Evolutionary conservation across 2,797 vertebrate genomes (phyloP).

Genomic region (Enteromius radiatus): DNA sequence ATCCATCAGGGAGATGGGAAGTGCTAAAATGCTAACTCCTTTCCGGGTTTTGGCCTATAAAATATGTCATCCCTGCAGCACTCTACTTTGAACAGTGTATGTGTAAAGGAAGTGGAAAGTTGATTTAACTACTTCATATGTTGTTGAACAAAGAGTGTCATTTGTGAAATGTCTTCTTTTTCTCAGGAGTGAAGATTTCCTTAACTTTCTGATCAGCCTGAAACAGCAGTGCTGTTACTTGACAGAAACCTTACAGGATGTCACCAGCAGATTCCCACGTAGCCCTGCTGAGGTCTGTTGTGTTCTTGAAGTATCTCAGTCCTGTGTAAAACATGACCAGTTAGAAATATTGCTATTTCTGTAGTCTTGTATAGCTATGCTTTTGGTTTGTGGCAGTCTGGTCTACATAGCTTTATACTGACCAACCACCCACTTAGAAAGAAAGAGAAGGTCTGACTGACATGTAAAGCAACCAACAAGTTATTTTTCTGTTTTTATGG

Average conservation of each 20-base stretch:
- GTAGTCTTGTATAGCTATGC: neutral
- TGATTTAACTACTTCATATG: constrained; percentile 5
- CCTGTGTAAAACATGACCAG: neutral
- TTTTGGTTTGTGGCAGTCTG: neutral
- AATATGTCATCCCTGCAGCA: neutral
- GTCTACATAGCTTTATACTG: neutral
- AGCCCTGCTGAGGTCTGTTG: constrained; percentile 84
- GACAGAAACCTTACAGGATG: constrained; percentile 80
- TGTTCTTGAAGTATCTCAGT: neutral
- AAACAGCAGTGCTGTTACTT: constrained; percentile 86
- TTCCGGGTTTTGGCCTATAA: neutral
- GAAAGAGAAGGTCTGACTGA: neutral
- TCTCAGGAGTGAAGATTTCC: constrained; percentile 86
- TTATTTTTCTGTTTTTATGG: neutral
- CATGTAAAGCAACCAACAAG: neutral
- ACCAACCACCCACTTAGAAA: neutral
- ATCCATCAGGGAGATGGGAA: neutral
- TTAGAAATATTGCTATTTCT: neutral
- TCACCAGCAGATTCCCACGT: constrained; percentile 81
- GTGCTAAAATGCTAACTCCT: neutral
- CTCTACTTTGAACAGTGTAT: neutral
- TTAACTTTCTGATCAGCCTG: constrained; percentile 85
- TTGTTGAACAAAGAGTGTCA: neutral
- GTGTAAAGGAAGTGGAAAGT: neutral
- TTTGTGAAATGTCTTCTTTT: constrained; percentile 34